phyloP scores from a whole-genome alignment of 2,888 invertebrate genomes.

The Strigamia maritima region DNA sequence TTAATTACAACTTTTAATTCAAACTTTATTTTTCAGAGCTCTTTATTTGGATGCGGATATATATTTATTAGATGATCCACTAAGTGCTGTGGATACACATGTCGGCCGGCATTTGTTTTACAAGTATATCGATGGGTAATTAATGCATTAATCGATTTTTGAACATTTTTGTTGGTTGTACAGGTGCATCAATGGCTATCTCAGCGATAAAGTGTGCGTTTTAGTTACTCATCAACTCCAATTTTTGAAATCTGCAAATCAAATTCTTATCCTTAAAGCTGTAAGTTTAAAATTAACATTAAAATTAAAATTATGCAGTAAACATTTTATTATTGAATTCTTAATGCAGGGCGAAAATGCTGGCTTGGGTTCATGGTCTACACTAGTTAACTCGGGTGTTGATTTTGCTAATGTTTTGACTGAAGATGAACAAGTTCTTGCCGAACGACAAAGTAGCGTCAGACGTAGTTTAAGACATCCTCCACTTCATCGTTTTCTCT shows the following conservation, averaged over 20 bases:
- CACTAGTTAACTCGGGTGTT: constrained; percentile 38
- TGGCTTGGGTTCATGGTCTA: constrained; percentile 39
- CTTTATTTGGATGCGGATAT: constrained; percentile 56
- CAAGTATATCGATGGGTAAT: constrained; percentile 4
- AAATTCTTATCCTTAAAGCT: constrained; percentile 53
- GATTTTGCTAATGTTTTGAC: constrained; percentile 39
- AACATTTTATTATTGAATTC: background rate
- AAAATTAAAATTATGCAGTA: background rate
- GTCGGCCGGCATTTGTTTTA: constrained; percentile 55
- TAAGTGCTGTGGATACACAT: constrained; percentile 57
- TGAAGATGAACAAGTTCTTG: constrained; percentile 38
- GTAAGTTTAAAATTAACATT: constrained; percentile 42
- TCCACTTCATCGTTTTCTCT: constrained; percentile 5
- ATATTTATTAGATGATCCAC: constrained; percentile 57
- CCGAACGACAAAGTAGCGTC: constrained; percentile 36
- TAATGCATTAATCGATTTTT: background rate
- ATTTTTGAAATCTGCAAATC: constrained; percentile 56
- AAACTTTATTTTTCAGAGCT: constrained; percentile 50
- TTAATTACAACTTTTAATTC: background rate
- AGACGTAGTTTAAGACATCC: constrained; percentile 29
- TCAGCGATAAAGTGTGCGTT: constrained; percentile 68
- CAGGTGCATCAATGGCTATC: constrained; percentile 62
- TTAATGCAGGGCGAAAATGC: constrained; percentile 39
- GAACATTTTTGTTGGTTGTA: background rate
- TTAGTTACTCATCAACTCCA: constrained; percentile 82